Evolutionary conservation across 1,140 invertebrate species (phyloP), one percentile per base, ranked within the genome.

Genomic region (Berghia stephanieae): DNA sequence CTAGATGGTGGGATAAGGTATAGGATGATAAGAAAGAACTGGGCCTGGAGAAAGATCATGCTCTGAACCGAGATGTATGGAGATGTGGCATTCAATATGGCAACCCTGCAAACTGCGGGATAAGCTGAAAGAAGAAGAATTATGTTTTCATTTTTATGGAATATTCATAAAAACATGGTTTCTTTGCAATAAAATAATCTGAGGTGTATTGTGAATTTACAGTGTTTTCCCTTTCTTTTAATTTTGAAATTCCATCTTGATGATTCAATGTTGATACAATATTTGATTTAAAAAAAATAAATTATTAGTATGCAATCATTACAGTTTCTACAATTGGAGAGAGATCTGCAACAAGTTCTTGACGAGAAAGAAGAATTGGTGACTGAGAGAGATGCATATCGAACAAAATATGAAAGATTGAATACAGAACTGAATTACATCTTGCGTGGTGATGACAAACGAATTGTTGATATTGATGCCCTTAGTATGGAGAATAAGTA

Each of bases 311-410:
- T 69, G 0, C 44, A 79, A 80, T 79, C n/a, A n/a, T 84, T 87
- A 36, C 84, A 94, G 91, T 89, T 91, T 85, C 87, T 91, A 74
- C 93, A 94, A 87, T 86, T 95, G 42, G 92, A 94, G 88, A 85
- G 92, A 38, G 95, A 96, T 89, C 90, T 96, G 27, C 92, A 94
- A 81, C 86, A 88, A 57, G 92, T 95, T 31, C 87, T 96, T 44
- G 95, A 96, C 91, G 95, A 96, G 86, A 96, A 96, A 87, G 94
- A 96, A 84, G 95, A 96, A 82, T 86, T 95, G 27, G 92, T 94
- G 31, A 93, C 92, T 18, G 94, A 96, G 86, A 90, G 94, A 78
- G 94, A 96, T 89, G 94, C 93, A n/a, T 95, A 95, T 82, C 94
- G 94, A 86, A 94, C 92, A 80, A 96, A 96, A 89, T 93, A 94